A percentile compares a stretch with the other conserved stretches of the same genome.
Conservation (phyloP, 2,888 invertebrate species). For the Syritta pipiens region DNA sequence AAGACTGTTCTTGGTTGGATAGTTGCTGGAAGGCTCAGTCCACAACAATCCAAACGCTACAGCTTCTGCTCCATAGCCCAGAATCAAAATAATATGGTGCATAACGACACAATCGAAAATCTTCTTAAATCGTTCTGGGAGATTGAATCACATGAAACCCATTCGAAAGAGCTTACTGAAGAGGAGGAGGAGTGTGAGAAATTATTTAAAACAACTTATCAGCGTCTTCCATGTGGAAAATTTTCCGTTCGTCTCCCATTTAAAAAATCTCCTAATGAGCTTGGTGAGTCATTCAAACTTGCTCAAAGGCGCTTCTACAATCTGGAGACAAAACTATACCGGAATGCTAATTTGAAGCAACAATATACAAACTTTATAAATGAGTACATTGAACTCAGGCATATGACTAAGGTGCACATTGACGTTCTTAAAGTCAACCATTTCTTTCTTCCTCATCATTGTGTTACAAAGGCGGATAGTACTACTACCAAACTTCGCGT, state of each 20-base stretch:
- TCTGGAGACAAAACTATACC: not conserved
- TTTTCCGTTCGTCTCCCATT: conserved; percentile 4
- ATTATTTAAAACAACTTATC: not conserved
- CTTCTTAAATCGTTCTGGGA: not conserved
- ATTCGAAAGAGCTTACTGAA: not conserved
- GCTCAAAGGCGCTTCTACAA: conserved; percentile 1
- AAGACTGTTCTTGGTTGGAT: conserved; percentile 30
- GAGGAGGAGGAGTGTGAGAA: not conserved
- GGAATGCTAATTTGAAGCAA: not conserved
- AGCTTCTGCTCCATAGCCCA: not conserved
- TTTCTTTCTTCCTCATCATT: conserved; percentile 2
- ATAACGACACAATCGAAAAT: not conserved
- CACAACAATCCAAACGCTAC: not conserved
- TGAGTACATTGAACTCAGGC: not conserved
- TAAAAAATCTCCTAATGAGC: not conserved
- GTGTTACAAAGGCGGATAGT: not conserved
- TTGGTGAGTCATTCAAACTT: not conserved
- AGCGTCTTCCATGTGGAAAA: not conserved
- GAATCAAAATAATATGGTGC: not conserved
- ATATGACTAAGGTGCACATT: conserved; percentile 6
- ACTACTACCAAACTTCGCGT: too few relatives aligned
- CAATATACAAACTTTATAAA: conserved; percentile 7
- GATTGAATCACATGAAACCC: not conserved
- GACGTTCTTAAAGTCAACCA: not conserved
- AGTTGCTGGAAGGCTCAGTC: conserved; percentile 15